Evolutionary conservation across 2,888 invertebrate genomes (phyloP).

Genomic region (Drosophila aldrichi): DNA sequence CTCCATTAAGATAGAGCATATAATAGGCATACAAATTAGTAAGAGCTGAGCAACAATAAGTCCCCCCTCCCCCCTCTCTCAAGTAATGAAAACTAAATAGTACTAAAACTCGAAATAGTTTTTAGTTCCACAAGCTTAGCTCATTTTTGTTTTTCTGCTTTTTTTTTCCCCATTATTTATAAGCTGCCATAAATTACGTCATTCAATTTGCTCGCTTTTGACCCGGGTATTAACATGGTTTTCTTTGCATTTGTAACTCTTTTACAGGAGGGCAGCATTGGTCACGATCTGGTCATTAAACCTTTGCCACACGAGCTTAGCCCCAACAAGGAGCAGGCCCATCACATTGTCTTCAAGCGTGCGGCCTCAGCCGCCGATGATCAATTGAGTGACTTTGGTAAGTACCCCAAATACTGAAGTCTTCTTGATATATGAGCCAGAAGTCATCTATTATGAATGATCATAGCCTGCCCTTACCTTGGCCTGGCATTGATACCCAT

Average conservation of each 20-base stretch:
- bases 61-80: background rate
- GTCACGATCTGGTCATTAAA: slow-evolving; percentile 94
- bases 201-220: background rate
- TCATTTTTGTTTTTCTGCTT: background rate
- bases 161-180: slow-evolving; percentile 9
- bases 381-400: slow-evolving; percentile 93
- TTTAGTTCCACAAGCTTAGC: background rate
- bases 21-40: background rate
- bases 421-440: slow-evolving; percentile 8
- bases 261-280: slow-evolving; percentile 95
- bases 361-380: slow-evolving; percentile 85
- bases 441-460: slow-evolving; percentile 22
- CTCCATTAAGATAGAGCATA: background rate
- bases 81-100: background rate
- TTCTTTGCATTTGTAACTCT: slow-evolving; percentile 14
- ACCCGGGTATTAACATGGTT: background rate
- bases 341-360: slow-evolving; percentile 92
- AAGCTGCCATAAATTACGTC: slow-evolving; percentile 9
- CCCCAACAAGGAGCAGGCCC: slow-evolving; percentile 85
- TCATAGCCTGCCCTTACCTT: slow-evolving; percentile 7
- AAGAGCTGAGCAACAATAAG: background rate
- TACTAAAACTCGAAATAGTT: background rate
- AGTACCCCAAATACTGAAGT: slow-evolving; percentile 77
- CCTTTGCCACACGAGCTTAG: slow-evolving; percentile 92
- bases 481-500: slow-evolving; percentile 39